These are phyloP conservation scores for Clistopyga incitator DNA, from an alignment of 2,888 invertebrate genomes.

Conservation along the genomic window DNA sequence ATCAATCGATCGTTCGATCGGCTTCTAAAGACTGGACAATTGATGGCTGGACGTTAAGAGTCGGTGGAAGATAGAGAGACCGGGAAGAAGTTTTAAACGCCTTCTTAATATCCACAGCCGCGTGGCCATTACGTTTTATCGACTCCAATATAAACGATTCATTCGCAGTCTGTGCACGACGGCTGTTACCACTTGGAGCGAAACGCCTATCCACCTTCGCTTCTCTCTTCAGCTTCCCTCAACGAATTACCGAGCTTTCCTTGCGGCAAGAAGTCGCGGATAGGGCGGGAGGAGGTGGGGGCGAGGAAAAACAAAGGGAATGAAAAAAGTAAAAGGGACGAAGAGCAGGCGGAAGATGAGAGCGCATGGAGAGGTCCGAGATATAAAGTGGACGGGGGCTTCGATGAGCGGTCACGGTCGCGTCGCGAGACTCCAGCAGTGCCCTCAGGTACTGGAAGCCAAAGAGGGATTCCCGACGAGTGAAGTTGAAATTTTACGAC, in stretches of 20 bases:
- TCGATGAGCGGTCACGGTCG: slow-evolving; percentile 50
- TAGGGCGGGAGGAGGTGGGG: neutral
- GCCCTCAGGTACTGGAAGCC: slow-evolving; percentile 16
- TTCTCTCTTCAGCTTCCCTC: neutral
- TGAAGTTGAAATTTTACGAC: slow-evolving; percentile 68
- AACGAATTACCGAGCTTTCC: neutral
- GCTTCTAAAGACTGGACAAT: slow-evolving; percentile 19
- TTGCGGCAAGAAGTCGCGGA: slow-evolving; percentile 26
- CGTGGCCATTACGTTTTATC: slow-evolving; percentile 45
- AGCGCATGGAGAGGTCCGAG: slow-evolving; percentile 25
- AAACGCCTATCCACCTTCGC: slow-evolving; percentile 10
- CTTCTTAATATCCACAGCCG: slow-evolving; percentile 44
- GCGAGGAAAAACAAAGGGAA: neutral
- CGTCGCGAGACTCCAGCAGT: slow-evolving; percentile 16
- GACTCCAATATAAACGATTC: slow-evolving; percentile 29
- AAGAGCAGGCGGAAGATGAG: slow-evolving; percentile 23
- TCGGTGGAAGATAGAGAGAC: slow-evolving; percentile 5
- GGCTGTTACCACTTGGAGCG: slow-evolving; percentile 47
- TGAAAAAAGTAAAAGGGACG: slow-evolving; percentile 33
- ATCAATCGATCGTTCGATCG: slow-evolving; percentile 34
- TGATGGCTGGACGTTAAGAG: neutral
- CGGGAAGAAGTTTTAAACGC: slow-evolving; percentile 16
- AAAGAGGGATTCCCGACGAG: slow-evolving; percentile 48
- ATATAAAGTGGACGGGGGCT: slow-evolving; percentile 43
- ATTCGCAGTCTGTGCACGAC: slow-evolving; percentile 48